These are phyloP conservation scores for Mellivora capensis DNA, from an alignment of 2,113 vertebrate species.

Conservation along the genomic window DNA sequence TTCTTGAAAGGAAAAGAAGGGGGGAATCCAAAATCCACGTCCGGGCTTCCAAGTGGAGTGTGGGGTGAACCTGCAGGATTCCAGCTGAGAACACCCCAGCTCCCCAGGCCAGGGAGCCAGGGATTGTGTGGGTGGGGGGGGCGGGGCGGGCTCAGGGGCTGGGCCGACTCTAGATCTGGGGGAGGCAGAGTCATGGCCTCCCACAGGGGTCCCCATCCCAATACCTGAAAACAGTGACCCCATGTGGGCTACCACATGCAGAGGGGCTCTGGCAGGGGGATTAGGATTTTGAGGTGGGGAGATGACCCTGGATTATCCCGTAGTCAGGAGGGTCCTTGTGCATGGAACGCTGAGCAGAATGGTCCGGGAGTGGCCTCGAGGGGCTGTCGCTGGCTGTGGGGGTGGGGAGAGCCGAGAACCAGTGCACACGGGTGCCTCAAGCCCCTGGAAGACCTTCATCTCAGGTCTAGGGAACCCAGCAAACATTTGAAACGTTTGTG, in stretches of 20 bases:
- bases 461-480: neutral
- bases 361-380: too few relatives aligned
- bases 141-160: neutral
- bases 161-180: neutral
- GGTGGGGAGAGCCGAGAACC: neutral
- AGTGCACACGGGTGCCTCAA: accelerated
- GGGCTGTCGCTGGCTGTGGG: neutral
- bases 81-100: too few relatives aligned
- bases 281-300: neutral
- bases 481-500: neutral
- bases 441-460: neutral
- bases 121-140: too few relatives aligned
- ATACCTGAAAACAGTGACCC: neutral
- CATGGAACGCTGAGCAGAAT: too few relatives aligned
- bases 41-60: neutral
- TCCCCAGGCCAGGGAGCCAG: too few relatives aligned
- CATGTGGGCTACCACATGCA: too few relatives aligned
- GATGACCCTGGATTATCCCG: neutral
- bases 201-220: too few relatives aligned
- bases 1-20: neutral
- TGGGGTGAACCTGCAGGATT: too few relatives aligned
- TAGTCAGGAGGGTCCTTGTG: neutral
- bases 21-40: neutral
- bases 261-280: too few relatives aligned
- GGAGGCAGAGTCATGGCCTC: neutral